Base-by-base conservation (phyloP, 2,888 invertebrate genomes). In the Spodoptera picta region DNA sequence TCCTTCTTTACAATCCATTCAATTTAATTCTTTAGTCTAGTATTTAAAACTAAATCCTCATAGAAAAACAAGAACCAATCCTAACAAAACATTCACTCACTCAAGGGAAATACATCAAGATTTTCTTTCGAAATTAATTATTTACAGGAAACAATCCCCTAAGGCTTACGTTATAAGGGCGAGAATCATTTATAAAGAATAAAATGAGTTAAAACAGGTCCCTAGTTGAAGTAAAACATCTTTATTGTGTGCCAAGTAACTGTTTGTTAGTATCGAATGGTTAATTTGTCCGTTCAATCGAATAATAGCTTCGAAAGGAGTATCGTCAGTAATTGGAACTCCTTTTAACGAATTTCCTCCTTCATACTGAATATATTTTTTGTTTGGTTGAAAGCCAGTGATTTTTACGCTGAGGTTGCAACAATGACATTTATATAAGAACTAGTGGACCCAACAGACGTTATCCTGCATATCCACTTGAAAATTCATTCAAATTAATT, bases 51-150 rank as follows among this genome's bases (percentile, higher is more conserved):
- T 60, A 69, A 75, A 73, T 64, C 60, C 31, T 65, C 45, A 61
- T 54, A 64, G 44, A 68, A 65, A 73, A 77, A 66, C 58, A 69
- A 24, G 48, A 60, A 50, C 9, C n/a, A 60, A 66, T 61, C 46
- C 60, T 46, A 52, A 58, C 53, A 75, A 79, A 75, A 75, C 71
- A 73, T 70, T 73, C 72, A 67, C 66, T 60, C n/a, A 51, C 79
- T 74, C 80, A 0, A 58, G 81, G 80, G 79, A 80, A 80, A 80
- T 80, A 69, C 72, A 76, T 76, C 79, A 78, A 69, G 77, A 70
- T 66, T 70, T 63, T 52, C 60, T 66, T 72, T 64, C 52, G 42
- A 42, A 70, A 76, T 80, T 74, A 74, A 76, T 80, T 70, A 73
- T 76, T 65, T 68, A 62, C 55, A 53, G 67, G n/a, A 76, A 79